Percentiles rank a stretch among this genome's conserved stretches.
These are phyloP conservation scores for Miniopterus natalensis DNA, from an alignment of 2,113 vertebrate species.

Conservation along the genomic window DNA sequence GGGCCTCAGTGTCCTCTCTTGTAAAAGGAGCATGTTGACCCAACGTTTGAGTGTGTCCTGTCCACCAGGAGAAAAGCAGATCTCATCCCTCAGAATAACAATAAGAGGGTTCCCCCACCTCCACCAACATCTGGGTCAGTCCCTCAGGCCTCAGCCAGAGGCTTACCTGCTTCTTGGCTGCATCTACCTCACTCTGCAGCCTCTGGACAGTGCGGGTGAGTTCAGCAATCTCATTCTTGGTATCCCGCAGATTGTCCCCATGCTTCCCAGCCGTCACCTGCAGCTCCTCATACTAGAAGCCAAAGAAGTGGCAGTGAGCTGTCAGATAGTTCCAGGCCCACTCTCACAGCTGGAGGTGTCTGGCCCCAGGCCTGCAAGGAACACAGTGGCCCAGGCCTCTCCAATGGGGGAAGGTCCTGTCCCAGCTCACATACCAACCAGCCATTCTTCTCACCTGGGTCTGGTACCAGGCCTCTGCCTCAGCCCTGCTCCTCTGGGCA, in stretches of 20 bases:
- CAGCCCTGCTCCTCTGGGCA: slow-evolving; percentile 91
- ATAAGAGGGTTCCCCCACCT: not conserved
- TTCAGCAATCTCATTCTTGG: slow-evolving; percentile 92
- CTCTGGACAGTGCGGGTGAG: slow-evolving; percentile 90
- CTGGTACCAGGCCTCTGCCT: slow-evolving; percentile 95
- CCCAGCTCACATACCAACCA: not conserved
- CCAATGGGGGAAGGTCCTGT: not conserved
- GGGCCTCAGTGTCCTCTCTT: not conserved
- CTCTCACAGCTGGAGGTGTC: too few relatives aligned
- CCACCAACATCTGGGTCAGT: not conserved
- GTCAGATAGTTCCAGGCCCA: not conserved
- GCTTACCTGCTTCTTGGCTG: slow-evolving; percentile 90
- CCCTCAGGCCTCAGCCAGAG: not conserved
- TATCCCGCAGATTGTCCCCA: slow-evolving; percentile 90
- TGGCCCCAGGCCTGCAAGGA: not conserved
- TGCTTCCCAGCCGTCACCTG: slow-evolving; percentile 87
- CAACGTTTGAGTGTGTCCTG: not conserved
- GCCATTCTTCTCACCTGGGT: slow-evolving; percentile 88
- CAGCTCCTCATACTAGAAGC: slow-evolving; percentile 77
- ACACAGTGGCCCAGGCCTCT: not conserved
- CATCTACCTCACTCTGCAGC: slow-evolving; percentile 91
- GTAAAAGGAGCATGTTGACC: not conserved
- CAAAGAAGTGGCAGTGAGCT: not conserved
- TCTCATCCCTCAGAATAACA: not conserved
- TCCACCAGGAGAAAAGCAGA: not conserved